Evolutionary conservation across 2,113 vertebrate genomes (phyloP).

Genomic region (Erythrolamprus reginae): DNA sequence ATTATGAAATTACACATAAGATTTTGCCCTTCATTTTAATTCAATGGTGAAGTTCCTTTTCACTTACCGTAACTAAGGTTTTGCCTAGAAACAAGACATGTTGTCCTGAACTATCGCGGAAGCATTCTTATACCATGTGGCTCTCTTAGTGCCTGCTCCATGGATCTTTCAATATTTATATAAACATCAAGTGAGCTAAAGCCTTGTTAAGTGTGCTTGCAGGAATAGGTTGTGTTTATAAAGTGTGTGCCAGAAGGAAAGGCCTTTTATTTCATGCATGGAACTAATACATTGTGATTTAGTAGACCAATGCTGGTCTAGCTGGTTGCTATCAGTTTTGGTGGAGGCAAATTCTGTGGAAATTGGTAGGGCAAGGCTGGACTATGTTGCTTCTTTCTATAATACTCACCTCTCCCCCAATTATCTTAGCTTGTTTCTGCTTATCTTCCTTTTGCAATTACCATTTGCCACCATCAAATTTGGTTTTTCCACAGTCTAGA

Average conservation of each 20-base stretch:
- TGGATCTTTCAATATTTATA: too few species aligned
- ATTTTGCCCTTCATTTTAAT: constrained; percentile 12
- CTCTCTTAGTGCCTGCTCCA: background rate
- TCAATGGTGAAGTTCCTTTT: background rate
- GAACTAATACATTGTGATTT: too few species aligned
- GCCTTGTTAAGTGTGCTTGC: background rate
- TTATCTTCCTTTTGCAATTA: too few species aligned
- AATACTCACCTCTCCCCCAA: too few species aligned
- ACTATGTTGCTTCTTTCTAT: too few species aligned
- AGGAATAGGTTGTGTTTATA: background rate
- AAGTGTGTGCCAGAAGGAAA: background rate
- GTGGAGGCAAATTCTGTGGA: too few species aligned
- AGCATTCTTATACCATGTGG: background rate
- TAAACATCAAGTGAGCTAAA: background rate
- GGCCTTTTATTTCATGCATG: background rate
- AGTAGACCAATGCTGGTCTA: too few species aligned
- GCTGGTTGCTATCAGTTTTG: too few species aligned
- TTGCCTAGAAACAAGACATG: background rate
- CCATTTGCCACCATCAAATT: too few species aligned
- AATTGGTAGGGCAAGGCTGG: too few species aligned
- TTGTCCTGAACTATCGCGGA: background rate
- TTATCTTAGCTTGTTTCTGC: too few species aligned
- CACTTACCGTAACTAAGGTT: background rate
- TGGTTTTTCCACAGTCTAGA: too few species aligned
- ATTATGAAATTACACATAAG: background rate